Evolutionary conservation across 2,888 invertebrate species (phyloP).

Genomic region (Clepsis dumicolana): DNA sequence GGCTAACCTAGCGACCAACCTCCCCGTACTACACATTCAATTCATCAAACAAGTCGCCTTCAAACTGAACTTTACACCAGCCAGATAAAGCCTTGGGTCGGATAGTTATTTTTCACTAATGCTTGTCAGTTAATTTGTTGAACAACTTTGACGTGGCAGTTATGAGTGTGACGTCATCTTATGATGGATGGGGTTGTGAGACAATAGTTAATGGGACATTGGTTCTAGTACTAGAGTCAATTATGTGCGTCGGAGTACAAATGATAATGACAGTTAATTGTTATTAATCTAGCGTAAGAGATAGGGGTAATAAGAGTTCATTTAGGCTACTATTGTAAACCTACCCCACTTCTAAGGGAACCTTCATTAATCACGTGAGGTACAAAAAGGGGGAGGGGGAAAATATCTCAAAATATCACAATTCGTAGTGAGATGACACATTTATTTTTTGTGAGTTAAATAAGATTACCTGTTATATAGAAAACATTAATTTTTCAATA

Average conservation of each 20-base stretch:
- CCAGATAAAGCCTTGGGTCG: constrained; percentile 17
- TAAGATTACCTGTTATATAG: no score
- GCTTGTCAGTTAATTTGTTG: constrained; percentile 45
- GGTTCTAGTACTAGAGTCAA: constrained; percentile 30
- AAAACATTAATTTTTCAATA: no score
- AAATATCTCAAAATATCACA: no score
- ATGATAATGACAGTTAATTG: constrained; percentile 13
- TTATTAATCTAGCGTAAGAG: constrained; percentile 15
- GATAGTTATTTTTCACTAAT: constrained; percentile 32
- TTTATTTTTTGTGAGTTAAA: no score
- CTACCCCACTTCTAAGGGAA: no score
- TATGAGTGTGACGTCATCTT: constrained; percentile 54
- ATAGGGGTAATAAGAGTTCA: not conserved
- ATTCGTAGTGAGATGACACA: no score
- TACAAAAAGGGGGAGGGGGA: no score
- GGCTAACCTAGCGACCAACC: constrained; percentile 25
- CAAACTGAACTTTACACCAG: constrained; percentile 17
- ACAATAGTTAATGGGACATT: constrained; percentile 33
- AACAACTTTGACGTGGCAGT: constrained; percentile 55
- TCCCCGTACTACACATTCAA: constrained; percentile 35
- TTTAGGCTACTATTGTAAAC: no score
- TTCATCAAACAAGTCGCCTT: constrained; percentile 24
- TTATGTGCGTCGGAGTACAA: constrained; percentile 13
- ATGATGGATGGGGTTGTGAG: constrained; percentile 44
- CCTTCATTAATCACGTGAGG: no score